A percentile compares a stretch with the other conserved stretches of the same genome.
These are phyloP conservation scores for Copidosoma aretas DNA, from an alignment of 2,888 invertebrate species.

Conservation along the genomic window DNA sequence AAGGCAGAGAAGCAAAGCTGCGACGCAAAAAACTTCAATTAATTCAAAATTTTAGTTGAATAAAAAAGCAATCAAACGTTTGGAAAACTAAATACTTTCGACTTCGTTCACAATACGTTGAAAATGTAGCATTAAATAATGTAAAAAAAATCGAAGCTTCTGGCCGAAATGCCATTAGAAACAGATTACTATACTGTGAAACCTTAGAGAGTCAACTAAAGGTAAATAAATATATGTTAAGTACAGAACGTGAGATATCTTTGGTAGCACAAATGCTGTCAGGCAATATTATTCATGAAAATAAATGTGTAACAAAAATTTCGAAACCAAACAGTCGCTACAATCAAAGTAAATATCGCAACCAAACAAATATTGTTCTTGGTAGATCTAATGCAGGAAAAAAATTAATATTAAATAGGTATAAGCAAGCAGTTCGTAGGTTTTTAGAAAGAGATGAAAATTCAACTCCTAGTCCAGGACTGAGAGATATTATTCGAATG, in stretches of 20 bases:
- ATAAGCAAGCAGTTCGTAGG: neutral
- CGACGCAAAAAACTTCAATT: too few relatives aligned
- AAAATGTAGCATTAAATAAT: too few relatives aligned
- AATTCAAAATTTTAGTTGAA: too few relatives aligned
- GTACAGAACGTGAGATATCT: neutral
- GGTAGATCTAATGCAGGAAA: constrained; percentile 25
- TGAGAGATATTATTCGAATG: neutral
- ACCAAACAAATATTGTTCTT: neutral
- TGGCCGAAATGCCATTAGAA: too few relatives aligned
- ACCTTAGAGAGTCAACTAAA: too few relatives aligned
- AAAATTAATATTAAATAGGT: constrained; percentile 44
- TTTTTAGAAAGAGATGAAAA: constrained; percentile 13
- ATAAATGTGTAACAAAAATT: neutral
- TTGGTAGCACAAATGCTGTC: neutral
- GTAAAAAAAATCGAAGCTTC: too few relatives aligned
- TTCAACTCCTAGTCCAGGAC: neutral
- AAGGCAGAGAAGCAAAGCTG: too few relatives aligned
- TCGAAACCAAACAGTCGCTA: neutral
- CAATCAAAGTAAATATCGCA: neutral
- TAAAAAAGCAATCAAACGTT: too few relatives aligned
- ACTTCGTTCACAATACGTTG: too few relatives aligned
- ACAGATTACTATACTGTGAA: too few relatives aligned
- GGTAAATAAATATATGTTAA: neutral
- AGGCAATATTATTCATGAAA: neutral
- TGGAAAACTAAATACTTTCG: too few relatives aligned